Evolutionary conservation across 2,113 vertebrate species (phyloP).

Genomic region (Nyctibius bracteatus): DNA sequence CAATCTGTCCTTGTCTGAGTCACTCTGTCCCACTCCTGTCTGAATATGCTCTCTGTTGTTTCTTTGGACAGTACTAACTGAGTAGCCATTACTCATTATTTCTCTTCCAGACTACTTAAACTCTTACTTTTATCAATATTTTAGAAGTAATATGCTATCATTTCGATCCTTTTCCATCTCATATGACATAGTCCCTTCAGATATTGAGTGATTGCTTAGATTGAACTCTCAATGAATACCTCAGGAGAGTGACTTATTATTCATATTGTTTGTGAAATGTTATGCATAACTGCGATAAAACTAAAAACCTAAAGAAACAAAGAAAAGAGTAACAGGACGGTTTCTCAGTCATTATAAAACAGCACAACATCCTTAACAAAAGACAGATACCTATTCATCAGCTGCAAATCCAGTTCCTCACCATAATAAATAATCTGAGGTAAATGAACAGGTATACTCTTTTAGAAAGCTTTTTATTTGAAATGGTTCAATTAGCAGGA

Average conservation of each 20-base stretch:
- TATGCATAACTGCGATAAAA: background rate
- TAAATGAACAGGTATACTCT: background rate
- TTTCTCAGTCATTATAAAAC: background rate
- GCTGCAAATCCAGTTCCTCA: background rate
- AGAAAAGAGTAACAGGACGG: background rate
- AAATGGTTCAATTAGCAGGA: background rate
- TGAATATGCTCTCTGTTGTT: background rate
- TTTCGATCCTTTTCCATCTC: background rate
- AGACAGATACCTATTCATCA: background rate
- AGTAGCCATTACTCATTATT: background rate
- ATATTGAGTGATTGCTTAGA: background rate
- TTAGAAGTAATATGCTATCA: background rate
- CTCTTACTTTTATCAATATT: background rate
- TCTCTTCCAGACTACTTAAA: background rate
- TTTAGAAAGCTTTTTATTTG: background rate
- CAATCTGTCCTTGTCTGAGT: background rate
- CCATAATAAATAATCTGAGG: background rate
- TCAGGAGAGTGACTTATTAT: background rate
- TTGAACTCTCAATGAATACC: background rate
- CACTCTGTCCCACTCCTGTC: background rate
- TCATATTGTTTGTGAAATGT: background rate
- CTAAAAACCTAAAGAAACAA: background rate
- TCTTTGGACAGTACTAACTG: background rate
- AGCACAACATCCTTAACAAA: background rate
- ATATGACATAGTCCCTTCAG: background rate